These are phyloP conservation scores for Drosophila recens DNA, from an alignment of 2,888 invertebrate genomes.

Conservation along the genomic window DNA sequence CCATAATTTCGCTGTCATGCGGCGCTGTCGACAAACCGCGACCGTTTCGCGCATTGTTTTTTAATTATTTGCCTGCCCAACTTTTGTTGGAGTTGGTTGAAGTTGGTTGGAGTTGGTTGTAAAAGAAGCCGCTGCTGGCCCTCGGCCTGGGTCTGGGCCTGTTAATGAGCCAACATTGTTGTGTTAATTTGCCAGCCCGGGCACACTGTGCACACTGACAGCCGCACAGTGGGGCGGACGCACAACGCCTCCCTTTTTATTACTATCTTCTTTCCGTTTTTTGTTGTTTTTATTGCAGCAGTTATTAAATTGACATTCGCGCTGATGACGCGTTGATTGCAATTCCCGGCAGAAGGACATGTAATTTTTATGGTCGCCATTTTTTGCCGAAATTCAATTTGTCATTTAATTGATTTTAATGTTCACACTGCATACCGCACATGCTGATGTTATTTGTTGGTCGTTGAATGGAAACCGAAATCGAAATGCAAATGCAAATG, in stretches of 20 bases:
- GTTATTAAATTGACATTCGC: constrained; percentile 77
- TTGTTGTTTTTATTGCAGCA: constrained; percentile 27
- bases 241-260: constrained; percentile 10
- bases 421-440: constrained; percentile 47
- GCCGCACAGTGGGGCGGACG: constrained; percentile 34
- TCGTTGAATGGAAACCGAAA: constrained; percentile 24
- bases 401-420: constrained; percentile 82
- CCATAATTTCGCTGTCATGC: constrained; percentile 67
- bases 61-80: constrained; percentile 73
- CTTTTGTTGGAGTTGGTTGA: constrained; percentile 42
- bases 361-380: constrained; percentile 76
- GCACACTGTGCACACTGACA: constrained; percentile 41
- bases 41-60: constrained; percentile 68
- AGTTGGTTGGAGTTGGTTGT: constrained; percentile 71
- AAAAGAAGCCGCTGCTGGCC: constrained; percentile 55
- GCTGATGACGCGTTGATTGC: constrained; percentile 78
- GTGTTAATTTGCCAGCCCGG: constrained; percentile 80
- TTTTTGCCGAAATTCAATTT: constrained; percentile 79
- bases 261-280: not conserved
- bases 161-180: constrained; percentile 84
- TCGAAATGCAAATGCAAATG: constrained; percentile 74
- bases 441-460: constrained; percentile 41
- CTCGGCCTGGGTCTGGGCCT: constrained; percentile 54
- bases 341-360: constrained; percentile 77
- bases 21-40: constrained; percentile 40